Evolutionary conservation across 2,113 vertebrate species (phyloP).

Genomic region (Strigops habroptila): DNA sequence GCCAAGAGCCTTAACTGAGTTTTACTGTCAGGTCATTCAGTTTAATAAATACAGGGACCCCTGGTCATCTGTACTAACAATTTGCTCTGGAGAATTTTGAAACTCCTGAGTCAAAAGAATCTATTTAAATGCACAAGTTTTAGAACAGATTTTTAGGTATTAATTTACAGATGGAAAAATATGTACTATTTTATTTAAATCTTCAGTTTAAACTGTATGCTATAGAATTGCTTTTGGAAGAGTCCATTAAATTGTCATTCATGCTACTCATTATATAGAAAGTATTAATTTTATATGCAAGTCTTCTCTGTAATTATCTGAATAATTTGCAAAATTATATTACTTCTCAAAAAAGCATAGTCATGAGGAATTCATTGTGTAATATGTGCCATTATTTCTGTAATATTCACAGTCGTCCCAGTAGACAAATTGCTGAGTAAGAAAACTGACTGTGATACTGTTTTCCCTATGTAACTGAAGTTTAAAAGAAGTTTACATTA

Average conservation of each 20-base stretch:
- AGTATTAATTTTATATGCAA: conserved; percentile 14
- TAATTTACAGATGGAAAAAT: conserved; percentile 1
- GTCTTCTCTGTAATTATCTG: neutral
- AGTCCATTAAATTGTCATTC: neutral
- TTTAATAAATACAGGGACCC: conserved; percentile 94
- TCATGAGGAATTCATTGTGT: neutral
- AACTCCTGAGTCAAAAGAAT: neutral
- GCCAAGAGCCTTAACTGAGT: conserved; percentile 94
- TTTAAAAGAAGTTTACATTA: neutral
- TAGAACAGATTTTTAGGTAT: neutral
- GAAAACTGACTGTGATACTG: conserved; percentile 17
- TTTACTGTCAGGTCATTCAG: conserved; percentile 93
- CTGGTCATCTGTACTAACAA: conserved; percentile 75
- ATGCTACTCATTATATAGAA: neutral
- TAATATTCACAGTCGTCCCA: neutral
- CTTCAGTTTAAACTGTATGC: neutral
- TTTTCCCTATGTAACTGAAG: conserved; percentile 36
- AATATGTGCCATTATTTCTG: conserved; percentile 16
- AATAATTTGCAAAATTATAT: neutral
- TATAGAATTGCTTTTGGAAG: conserved; percentile 18
- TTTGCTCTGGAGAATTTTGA: conserved; percentile 40
- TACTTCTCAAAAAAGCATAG: neutral
- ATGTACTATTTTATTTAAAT: neutral
- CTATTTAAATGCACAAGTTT: conserved; percentile 30
- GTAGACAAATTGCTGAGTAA: neutral